Evolutionary conservation across 2,113 vertebrate species (phyloP).

Genomic region (Corythoichthys haematopterus): DNA sequence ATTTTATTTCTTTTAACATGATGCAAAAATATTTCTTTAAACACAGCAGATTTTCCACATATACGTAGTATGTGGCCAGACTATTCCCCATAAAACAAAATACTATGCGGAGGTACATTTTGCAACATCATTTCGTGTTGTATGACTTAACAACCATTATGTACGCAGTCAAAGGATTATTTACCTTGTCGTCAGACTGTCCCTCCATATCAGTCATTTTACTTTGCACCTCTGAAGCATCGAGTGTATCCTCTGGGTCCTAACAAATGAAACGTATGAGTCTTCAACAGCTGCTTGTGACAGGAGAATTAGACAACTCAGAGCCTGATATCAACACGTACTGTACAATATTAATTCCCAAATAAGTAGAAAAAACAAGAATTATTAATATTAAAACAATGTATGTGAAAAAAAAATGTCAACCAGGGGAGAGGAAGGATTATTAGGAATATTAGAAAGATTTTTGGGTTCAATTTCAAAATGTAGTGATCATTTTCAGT

Average conservation of each 20-base stretch:
- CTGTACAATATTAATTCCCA: neutral
- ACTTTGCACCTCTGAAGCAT: slow-evolving; percentile 15
- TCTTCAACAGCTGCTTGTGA: slow-evolving; percentile 57
- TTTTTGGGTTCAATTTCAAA: slow-evolving; percentile 23
- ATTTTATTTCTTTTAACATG: neutral
- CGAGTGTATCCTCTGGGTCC: slow-evolving; percentile 51
- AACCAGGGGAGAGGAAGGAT: neutral
- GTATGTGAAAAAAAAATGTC: neutral
- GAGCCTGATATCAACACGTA: slow-evolving; percentile 17
- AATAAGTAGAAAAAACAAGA: neutral
- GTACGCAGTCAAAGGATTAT: neutral
- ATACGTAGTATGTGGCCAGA: neutral
- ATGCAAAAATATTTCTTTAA: neutral
- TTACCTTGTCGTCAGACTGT: slow-evolving; percentile 27
- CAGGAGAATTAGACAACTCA: slow-evolving; percentile 26
- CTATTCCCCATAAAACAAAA: neutral
- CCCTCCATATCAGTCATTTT: slow-evolving; percentile 8
- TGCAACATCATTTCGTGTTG: neutral
- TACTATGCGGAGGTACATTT: neutral
- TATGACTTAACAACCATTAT: neutral
- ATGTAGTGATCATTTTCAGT: neutral
- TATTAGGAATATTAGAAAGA: neutral
- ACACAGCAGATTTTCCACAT: neutral
- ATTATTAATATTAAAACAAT: neutral
- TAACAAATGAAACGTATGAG: slow-evolving; percentile 22